Base-by-base conservation (phyloP, 1,140 invertebrate species). In the Drosophila pruinosa region DNA sequence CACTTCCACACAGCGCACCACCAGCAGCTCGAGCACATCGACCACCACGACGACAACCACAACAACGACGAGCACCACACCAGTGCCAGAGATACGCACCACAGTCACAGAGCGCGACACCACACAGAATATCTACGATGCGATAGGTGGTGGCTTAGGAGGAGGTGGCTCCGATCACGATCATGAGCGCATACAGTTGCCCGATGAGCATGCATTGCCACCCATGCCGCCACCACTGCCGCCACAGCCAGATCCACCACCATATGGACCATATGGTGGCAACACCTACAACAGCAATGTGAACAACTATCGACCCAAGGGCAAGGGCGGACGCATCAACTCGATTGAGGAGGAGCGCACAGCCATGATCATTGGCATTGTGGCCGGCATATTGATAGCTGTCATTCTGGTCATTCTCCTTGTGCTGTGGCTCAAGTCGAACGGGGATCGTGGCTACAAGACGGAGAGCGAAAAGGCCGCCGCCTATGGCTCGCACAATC, bases 401-500 rank as follows among this genome's bases (percentile, higher is more conserved):
- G 95, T 99, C 62, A 95, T 99, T 8, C 93, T 98, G 26, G 95
- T 99, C 54, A 96, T 98, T 14, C 94, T 98, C 26, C 94, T 98
- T 47, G 95, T 99, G 58, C 94, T 98, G 71, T 97, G 97, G 91
- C 91, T 94, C 56, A 96, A 97, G 91, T 96, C 96, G 74, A 94
- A 96, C 41, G 94, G 96, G 10, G 96, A 98, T 89, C 94, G 95
- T 8, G 96, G 95, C 12, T 98, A 98, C 90, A 98, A 98, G 91
- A 95, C 98, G 28, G 97, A 98, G 75, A 96, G 97, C 83, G 95
- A 95, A 72, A 96, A 96, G 89, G 94, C 93, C 15, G 95, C 94
- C 80, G 92, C 93, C 67, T 92, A 92, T 53, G 93, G 94, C 1
- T 95, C 95, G 62, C 95, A 96, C 31, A 95, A 95, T 31, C 95